Evolutionary conservation across 2,113 vertebrate species (phyloP), one percentile per base, ranked within the genome.

Genomic region (Lepisosteus osseus): DNA sequence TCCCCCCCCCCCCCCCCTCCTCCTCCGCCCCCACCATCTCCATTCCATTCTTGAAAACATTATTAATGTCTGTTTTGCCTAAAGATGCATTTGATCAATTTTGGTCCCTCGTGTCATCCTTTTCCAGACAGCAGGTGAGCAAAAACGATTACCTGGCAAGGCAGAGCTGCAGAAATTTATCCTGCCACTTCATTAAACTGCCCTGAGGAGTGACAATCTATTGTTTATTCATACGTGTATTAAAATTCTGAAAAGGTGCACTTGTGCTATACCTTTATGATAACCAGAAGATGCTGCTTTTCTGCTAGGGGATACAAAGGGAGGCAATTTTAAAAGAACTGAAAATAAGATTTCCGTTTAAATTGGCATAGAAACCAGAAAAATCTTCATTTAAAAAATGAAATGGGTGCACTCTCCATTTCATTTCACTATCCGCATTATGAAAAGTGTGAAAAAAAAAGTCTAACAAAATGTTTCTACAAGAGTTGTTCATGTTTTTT

Each of bases 181-280:
- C 77, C 80, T 87, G 85, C 83, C 85, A 88, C 79, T 79, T 81
- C 79, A 74, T 85, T 65, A 65, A 66, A 59, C 51, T 82, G 82
- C 82, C 45, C 85, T 79, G 82, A 78, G 76, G 82, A 83, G 79
- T 81, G 81, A 76, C n/a, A 61, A 82, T 81, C 82, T 85, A 86
- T 86, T 89, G 85, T 88, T 87, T 87, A 88, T 90, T 90, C 86
- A 89, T 88, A 71, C 76, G 56, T 75, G 54, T 82, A 89, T 89
- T 88, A 86, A 83, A 84, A 91, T 90, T 90, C 87, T 84, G 82
- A 82, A 75, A 76, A 84, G 78, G 80, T 80, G 81, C 81, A 82
- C 84, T 85, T 15, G 8, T 44, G 17, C 8, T 86, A 80, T 80
- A 82, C 77, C 83, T 78, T 86, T 80, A 86, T 89, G 87, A 89